Percentiles rank a stretch among this genome's conserved stretches.
Evolutionary conservation across 2,113 vertebrate genomes (phyloP).

Genomic region (Tautogolabrus adspersus): DNA sequence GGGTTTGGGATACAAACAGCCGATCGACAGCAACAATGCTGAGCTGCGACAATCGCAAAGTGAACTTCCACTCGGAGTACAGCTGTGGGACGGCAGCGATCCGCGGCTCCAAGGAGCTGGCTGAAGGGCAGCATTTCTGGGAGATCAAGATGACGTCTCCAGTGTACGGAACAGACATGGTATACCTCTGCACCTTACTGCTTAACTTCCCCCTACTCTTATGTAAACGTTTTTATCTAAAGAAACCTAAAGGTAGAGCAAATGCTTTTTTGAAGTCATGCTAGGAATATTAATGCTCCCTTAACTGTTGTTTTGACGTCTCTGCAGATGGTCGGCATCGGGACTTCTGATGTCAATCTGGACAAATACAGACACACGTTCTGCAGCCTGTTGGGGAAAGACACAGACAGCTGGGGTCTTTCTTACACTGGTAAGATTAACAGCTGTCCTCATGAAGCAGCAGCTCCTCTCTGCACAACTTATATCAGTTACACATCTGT

Average conservation of each 20-base stretch:
- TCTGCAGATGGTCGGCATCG: conserved; percentile 95
- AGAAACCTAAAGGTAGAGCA: neutral
- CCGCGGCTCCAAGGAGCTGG: conserved; percentile 92
- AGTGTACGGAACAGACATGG: conserved; percentile 98
- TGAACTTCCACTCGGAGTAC: conserved; percentile 96
- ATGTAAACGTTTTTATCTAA: neutral
- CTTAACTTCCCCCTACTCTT: neutral
- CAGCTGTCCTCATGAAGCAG: neutral
- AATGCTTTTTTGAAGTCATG: neutral
- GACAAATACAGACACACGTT: conserved; percentile 96
- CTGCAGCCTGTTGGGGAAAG: conserved; percentile 96
- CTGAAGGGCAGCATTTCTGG: conserved; percentile 98
- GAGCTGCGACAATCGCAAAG: conserved; percentile 94
- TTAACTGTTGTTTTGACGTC: neutral
- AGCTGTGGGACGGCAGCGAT: conserved; percentile 97
- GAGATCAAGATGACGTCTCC: conserved; percentile 99
- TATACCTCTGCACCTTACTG: conserved; percentile 60
- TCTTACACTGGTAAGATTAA: conserved; percentile 92
- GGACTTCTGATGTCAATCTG: conserved; percentile 92
- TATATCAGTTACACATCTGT: neutral
- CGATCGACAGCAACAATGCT: conserved; percentile 91
- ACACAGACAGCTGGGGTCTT: conserved; percentile 97
- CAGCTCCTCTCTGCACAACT: neutral
- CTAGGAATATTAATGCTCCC: too few relatives aligned
- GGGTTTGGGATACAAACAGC: conserved; percentile 93